These are phyloP conservation scores for Drosophila micromelanica DNA, from an alignment of 1,140 invertebrate species.

Conservation along the genomic window DNA sequence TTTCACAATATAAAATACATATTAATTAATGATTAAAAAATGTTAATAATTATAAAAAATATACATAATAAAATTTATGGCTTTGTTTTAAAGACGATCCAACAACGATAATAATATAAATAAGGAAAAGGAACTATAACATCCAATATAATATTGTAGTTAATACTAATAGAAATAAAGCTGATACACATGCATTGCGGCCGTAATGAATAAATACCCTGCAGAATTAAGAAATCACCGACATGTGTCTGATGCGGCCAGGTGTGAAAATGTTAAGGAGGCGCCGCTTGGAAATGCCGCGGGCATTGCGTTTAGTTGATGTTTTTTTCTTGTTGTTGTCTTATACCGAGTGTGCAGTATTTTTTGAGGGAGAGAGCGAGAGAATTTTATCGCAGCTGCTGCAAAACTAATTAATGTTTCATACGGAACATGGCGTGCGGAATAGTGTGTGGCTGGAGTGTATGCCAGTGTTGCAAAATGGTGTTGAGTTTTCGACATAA, in stretches of 20 bases:
- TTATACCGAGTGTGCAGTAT: slow-evolving; percentile 1
- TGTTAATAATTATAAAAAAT: too few relatives aligned
- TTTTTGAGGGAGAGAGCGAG: slow-evolving; percentile 9
- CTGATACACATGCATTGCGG: neutral
- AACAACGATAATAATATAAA: too few relatives aligned
- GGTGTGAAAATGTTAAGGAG: slow-evolving; percentile 24
- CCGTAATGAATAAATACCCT: neutral
- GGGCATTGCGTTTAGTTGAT: slow-evolving; percentile 1
- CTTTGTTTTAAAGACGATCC: too few relatives aligned
- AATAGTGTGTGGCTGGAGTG: neutral
- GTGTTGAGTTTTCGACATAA: slow-evolving; percentile 30
- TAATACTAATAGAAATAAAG: neutral
- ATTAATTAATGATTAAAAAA: too few relatives aligned
- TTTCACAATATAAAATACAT: too few relatives aligned
- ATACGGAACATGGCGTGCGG: neutral
- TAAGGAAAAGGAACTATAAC: too few relatives aligned
- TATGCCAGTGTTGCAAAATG: neutral
- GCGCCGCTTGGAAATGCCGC: slow-evolving; percentile 6
- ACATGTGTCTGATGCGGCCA: slow-evolving; percentile 29
- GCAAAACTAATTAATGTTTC: slow-evolving; percentile 55
- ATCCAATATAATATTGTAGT: too few relatives aligned
- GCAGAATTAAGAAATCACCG: slow-evolving; percentile 1
- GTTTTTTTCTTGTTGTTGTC: neutral
- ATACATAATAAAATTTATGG: too few relatives aligned
- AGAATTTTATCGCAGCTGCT: slow-evolving; percentile 33